Evolutionary conservation across 2,113 vertebrate genomes (phyloP), one percentile per base, ranked within the genome.

Genomic region (human): DNA sequence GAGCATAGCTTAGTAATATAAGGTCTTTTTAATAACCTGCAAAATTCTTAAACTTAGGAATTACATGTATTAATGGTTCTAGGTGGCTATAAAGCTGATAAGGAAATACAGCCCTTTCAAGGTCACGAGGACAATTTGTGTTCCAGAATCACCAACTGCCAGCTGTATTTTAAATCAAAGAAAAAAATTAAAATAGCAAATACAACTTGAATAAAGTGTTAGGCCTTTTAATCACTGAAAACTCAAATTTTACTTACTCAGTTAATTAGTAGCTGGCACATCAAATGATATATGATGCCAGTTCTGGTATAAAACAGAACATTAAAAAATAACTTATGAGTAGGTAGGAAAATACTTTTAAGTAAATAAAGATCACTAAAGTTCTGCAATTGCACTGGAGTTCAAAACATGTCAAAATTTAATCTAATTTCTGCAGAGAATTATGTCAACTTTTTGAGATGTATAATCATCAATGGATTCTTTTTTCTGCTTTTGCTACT

Each of bases 241-340:
- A 92, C 61, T 95, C n/a, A 82, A 78, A 94, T 89, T 90, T 97
- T 96, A 97, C 93, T 97, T 92, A 93, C 66, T 85, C 43, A 48
- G 70, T 97, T 98, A 98, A 98, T 98, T 98, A 97, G 94, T 64
- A 93, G 48, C 95, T 97, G 96, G 94, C 93, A 97, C 81, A 97
- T 96, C 81, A 96, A 96, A 91, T 94, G 81, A 85, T 82, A 59
- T 32, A 38, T 35, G 61, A 86, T 96, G 96, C 97, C 97, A 98
- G 73, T 91, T 95, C 84, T 73, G 3, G 38, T 97, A 72, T 43
- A 97, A 97, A 97, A 95, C 30, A 89, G 89, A 97, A 82, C 61
- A 66, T 86, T 92, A 22, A 94, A 97, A 97, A 93, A 93, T 75
- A 94, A 91, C 50, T 79, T 90, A 35, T 32, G 70, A 97, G 96